Evolutionary conservation across 2,113 vertebrate species (phyloP).

Genomic region (Uria lomvia): DNA sequence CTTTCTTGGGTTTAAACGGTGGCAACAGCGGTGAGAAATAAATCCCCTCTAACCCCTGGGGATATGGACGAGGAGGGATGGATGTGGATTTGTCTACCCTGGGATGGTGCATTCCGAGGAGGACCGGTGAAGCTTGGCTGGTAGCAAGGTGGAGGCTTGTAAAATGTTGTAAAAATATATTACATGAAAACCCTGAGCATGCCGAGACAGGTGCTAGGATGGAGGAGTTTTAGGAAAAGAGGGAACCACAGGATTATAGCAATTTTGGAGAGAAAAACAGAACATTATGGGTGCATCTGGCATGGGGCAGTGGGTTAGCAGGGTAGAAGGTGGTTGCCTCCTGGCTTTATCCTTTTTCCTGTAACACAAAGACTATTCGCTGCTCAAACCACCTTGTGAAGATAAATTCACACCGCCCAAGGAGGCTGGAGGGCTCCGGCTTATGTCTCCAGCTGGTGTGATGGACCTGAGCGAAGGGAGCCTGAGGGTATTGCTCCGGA

Average conservation of each 20-base stretch:
- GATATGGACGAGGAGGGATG: background rate
- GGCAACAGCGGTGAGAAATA: background rate
- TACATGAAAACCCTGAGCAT: background rate
- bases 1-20: background rate
- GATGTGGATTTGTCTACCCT: background rate
- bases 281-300: background rate
- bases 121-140: background rate
- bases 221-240: background rate
- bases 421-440: background rate
- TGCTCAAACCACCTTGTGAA: background rate
- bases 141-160: background rate
- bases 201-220: background rate
- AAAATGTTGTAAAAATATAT: background rate
- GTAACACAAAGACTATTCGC: fast-evolving
- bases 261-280: background rate
- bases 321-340: background rate
- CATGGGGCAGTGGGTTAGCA: background rate
- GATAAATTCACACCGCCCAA: background rate
- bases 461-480: background rate
- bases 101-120: background rate
- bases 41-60: background rate
- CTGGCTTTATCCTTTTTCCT: background rate
- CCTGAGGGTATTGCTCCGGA: background rate
- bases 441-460: fast-evolving
- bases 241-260: background rate